Conservation (phyloP, 2,888 invertebrate species). For the Opisthograptis luteolata region DNA sequence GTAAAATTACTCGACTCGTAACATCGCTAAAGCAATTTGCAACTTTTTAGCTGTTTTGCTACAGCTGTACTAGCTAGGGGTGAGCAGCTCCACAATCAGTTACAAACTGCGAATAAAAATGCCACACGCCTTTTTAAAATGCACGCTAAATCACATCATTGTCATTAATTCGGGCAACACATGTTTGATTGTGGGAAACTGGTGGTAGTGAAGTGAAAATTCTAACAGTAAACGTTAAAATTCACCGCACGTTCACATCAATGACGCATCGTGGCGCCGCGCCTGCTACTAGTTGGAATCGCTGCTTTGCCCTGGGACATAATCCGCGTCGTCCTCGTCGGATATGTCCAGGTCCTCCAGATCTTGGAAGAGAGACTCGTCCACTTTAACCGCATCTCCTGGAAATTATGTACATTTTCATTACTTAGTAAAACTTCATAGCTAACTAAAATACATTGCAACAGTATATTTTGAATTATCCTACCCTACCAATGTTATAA, state of each 20-base stretch:
- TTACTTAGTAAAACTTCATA: not conserved
- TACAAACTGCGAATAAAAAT: too few species aligned
- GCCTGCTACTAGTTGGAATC: constrained; percentile 69
- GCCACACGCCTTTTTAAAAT: too few species aligned
- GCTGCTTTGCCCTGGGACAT: constrained; percentile 83
- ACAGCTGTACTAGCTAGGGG: too few species aligned
- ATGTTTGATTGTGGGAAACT: not conserved
- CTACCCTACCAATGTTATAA: too few species aligned
- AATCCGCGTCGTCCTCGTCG: constrained; percentile 87
- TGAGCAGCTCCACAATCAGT: too few species aligned
- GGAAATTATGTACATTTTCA: constrained; percentile 39
- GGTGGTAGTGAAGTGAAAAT: not conserved
- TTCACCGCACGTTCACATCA: not conserved
- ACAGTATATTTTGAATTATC: too few species aligned
- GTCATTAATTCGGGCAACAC: too few species aligned
- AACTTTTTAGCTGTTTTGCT: too few species aligned
- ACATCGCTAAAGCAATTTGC: too few species aligned
- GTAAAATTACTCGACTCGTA: too few species aligned
- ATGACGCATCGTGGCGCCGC: constrained; percentile 16
- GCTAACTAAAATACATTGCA: too few species aligned
- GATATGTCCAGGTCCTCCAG: constrained; percentile 92
- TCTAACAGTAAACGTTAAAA: constrained; percentile 20
- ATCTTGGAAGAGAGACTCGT: constrained; percentile 96
- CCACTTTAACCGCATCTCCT: constrained; percentile 94
- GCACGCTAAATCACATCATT: too few species aligned